Percentiles rank a stretch among this genome's conserved stretches.
Evolutionary conservation across 2,113 vertebrate genomes (phyloP).

Genomic region (Lepus americanus): DNA sequence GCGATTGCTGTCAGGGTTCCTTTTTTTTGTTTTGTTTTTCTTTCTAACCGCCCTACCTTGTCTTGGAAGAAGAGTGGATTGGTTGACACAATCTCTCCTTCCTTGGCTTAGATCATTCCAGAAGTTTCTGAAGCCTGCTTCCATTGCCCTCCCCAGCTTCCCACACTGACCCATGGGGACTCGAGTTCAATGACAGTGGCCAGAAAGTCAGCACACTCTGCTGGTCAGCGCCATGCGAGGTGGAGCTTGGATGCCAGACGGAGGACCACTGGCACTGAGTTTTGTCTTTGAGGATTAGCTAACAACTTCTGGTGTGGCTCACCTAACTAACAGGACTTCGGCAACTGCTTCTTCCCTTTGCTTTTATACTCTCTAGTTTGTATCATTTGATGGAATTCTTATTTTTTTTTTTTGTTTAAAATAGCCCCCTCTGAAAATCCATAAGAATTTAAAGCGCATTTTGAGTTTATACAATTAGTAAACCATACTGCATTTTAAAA

Average conservation of each 20-base stretch:
- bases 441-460: neutral
- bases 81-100: neutral
- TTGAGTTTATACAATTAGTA: neutral
- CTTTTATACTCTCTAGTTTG: neutral
- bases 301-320: neutral
- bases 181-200: neutral
- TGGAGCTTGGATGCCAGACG: neutral
- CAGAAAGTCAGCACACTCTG: neutral
- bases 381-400: constrained; percentile 1
- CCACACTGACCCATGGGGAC: neutral
- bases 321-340: neutral
- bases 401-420: neutral
- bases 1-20: neutral
- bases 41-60: neutral
- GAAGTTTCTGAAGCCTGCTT: neutral
- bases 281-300: neutral
- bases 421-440: neutral
- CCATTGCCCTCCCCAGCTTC: neutral
- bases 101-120: neutral
- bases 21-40: neutral
- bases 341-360: neutral
- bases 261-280: neutral
- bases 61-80: neutral
- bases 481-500: neutral
- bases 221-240: neutral